These are phyloP conservation scores for Ferdinandea cuprea DNA, from an alignment of 2,888 invertebrate species.

Conservation along the genomic window DNA sequence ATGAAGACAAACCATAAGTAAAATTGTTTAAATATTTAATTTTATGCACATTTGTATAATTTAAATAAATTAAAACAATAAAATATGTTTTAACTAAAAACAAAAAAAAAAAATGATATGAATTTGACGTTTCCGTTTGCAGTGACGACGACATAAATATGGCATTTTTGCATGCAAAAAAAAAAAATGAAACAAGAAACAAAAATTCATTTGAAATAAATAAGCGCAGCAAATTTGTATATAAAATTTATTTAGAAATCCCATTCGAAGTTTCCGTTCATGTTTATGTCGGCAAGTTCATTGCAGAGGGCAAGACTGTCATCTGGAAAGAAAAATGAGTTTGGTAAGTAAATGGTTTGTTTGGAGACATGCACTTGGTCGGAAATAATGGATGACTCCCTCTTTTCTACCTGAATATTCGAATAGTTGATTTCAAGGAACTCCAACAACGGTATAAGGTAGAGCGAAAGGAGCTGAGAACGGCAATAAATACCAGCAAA, in stretches of 20 bases:
- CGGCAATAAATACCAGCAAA: too few relatives aligned
- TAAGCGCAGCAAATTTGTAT: slow-evolving; percentile 4
- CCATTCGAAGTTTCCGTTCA: slow-evolving; percentile 77
- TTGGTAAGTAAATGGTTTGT: neutral
- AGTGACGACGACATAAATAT: neutral
- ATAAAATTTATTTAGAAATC: slow-evolving; percentile 74
- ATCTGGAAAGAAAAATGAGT: slow-evolving; percentile 74
- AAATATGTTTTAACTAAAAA: slow-evolving; percentile 60
- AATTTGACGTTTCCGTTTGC: neutral
- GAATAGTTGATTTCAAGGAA: too few relatives aligned
- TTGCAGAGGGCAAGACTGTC: slow-evolving; percentile 77
- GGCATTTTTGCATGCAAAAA: neutral
- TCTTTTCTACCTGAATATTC: too few relatives aligned
- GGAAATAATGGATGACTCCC: neutral
- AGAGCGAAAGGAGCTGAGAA: too few relatives aligned
- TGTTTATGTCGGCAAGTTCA: slow-evolving; percentile 78
- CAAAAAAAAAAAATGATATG: slow-evolving; percentile 32
- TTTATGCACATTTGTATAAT: slow-evolving; percentile 63
- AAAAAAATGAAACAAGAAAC: slow-evolving; percentile 9
- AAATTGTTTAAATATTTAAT: slow-evolving; percentile 52
- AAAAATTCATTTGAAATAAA: slow-evolving; percentile 24
- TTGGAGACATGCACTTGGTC: too few relatives aligned
- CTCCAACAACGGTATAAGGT: too few relatives aligned
- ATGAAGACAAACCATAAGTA: slow-evolving; percentile 36
- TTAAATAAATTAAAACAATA: slow-evolving; percentile 50